A percentile compares a stretch with the other conserved stretches of the same genome.
Conservation (phyloP, 2,888 invertebrate species). For the Acanthoscelides obtectus region DNA sequence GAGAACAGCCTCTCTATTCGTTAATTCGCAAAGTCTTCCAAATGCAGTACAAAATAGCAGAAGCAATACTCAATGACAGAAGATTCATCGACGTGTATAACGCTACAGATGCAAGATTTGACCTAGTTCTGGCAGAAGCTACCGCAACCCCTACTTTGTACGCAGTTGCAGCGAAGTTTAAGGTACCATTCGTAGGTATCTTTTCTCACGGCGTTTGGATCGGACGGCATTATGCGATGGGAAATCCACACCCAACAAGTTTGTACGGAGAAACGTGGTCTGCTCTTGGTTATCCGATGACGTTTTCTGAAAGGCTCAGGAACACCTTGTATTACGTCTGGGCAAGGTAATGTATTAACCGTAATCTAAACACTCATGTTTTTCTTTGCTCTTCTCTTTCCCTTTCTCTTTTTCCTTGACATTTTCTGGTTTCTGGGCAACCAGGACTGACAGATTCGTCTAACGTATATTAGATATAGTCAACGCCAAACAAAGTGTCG, state of each 20-base stretch:
- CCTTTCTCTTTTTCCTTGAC: no score
- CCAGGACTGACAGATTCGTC: no score
- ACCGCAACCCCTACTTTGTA: slow-evolving; percentile 29
- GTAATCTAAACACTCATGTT: no score
- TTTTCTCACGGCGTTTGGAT: slow-evolving; percentile 31
- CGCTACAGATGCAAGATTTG: slow-evolving; percentile 27
- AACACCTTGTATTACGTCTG: slow-evolving; percentile 33
- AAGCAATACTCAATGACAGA: slow-evolving; percentile 25
- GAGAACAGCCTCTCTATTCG: slow-evolving; percentile 23
- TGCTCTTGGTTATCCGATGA: slow-evolving; percentile 35
- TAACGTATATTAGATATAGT: no score
- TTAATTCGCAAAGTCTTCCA: slow-evolving; percentile 26
- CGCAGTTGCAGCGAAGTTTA: slow-evolving; percentile 27
- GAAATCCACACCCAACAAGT: slow-evolving; percentile 31
- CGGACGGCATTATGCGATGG: slow-evolving; percentile 30
- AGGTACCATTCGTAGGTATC: slow-evolving; percentile 29
- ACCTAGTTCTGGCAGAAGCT: slow-evolving; percentile 32
- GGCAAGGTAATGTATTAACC: slow-evolving; percentile 7
- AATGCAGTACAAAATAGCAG: slow-evolving; percentile 25
- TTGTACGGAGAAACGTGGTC: slow-evolving; percentile 34
- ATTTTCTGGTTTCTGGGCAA: no score
- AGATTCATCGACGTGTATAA: slow-evolving; percentile 29
- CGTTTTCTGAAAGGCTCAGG: slow-evolving; percentile 40
- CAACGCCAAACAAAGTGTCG: no score
- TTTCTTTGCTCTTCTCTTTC: no score